Conservation (phyloP, 2,888 invertebrate genomes). For the Tupiocoris notatus region DNA sequence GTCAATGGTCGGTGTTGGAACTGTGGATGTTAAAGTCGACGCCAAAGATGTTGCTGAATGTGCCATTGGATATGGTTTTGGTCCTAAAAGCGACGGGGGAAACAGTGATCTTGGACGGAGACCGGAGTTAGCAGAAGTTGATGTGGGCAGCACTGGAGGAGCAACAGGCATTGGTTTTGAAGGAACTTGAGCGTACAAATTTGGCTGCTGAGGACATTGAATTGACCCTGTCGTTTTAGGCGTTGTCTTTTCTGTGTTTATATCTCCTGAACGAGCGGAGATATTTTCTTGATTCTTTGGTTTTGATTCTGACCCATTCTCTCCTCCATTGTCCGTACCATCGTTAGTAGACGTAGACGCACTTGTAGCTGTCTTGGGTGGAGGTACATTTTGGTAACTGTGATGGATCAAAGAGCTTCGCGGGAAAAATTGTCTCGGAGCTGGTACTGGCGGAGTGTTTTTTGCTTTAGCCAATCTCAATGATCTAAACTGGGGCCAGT, state of each 20-base stretch:
- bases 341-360: too few relatives aligned
- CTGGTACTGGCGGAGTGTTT: conserved; percentile 50
- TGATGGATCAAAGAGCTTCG: conserved; percentile 52
- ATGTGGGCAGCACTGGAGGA: not conserved
- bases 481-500: conserved; percentile 51
- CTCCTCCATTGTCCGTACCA: not conserved
- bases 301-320: not conserved
- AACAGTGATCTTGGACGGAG: not conserved
- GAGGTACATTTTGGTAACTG: conserved; percentile 59
- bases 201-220: not conserved
- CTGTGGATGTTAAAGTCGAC: not conserved
- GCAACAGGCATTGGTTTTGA: not conserved
- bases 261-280: not conserved
- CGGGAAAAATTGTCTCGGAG: conserved; percentile 50
- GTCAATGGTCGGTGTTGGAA: conserved; percentile 7
- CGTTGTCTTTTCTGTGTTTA: not conserved
- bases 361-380: not conserved
- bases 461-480: conserved; percentile 47
- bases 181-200: not conserved
- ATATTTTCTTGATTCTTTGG: not conserved
- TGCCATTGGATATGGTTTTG: conserved; percentile 15
- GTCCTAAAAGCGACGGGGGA: not conserved
- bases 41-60: conserved; percentile 16
- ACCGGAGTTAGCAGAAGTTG: not conserved
- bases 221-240: not conserved